Evolutionary conservation across 2,888 invertebrate genomes (phyloP), one percentile per base, ranked within the genome.

Genomic region (Parapristionchus giblindavisi): DNA sequence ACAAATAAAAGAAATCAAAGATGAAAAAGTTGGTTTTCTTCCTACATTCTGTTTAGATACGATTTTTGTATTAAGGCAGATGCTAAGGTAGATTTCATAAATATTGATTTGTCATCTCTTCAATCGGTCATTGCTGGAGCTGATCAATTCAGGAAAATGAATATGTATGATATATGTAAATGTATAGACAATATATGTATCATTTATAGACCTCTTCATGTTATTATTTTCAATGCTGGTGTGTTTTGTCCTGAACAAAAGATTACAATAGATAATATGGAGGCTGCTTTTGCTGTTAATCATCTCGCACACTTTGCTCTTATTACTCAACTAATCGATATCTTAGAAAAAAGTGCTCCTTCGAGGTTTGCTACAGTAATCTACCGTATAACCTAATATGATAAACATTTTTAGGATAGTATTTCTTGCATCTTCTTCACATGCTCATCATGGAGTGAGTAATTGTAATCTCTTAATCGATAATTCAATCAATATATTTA

Each of bases 161-260:
- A 65, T 65, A 40, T 65, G 65, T 65, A 21, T 43, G 65, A n/a
- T 40, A 6, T 6, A 0, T 8, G 8, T 29, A 1, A 17, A 17
- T 11, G 3, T 24, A 8, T 5, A 11, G 1, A 29, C 17, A 8
- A 17, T 17, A 11, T 58, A 3, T 32, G 8, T n/a, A 6, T 43
- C 48, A 40, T 29, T 24, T 6, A 43, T n/a, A 65, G 65, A 1
- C 65, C 66, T 32, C 66, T 66, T 1, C 66, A 70, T 32, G 40
- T 70, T 38, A 36, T 70, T 11, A 70, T 70, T 27, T 29, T 68
- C 4, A 68, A 68, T 40, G 68, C 68, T 14, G 68, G 54, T 11
- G 68, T 68, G 6, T 54, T 68, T 24, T 32, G 29, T 24, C 51
- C 68, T 8, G 68, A 68, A 17, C 21, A 17, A n/a, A 68, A 68